phyloP scores from a whole-genome alignment of 2,113 vertebrate genomes.

The Empidonax alnorum region DNA sequence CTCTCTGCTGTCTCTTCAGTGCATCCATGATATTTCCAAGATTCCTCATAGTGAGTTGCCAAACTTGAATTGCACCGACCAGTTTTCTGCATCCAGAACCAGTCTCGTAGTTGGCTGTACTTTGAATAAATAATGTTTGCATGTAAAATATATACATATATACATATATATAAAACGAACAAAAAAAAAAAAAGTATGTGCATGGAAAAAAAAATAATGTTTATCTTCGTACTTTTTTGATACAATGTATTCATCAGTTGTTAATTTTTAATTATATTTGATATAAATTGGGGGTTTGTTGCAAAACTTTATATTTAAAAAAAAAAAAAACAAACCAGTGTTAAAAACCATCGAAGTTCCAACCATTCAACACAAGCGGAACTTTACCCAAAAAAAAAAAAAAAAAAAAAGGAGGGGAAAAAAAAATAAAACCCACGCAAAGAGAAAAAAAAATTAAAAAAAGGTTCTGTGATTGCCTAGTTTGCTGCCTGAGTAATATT shows the following conservation, averaged over 20 bases:
- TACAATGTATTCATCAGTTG: slow-evolving; percentile 89
- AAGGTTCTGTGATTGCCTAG: slow-evolving; percentile 82
- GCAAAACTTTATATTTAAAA: slow-evolving; percentile 87
- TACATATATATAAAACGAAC: slow-evolving; percentile 75
- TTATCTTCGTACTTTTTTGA: slow-evolving; percentile 95
- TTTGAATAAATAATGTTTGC: slow-evolving; percentile 88
- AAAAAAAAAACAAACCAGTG: slow-evolving; percentile 47
- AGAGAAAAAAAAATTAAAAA: background rate
- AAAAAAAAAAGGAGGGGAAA: background rate
- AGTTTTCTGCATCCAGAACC: slow-evolving; percentile 81
- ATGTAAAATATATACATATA: slow-evolving; percentile 90
- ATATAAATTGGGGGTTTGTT: slow-evolving; percentile 92
- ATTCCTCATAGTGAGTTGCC: slow-evolving; percentile 77
- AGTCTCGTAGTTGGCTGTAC: slow-evolving; percentile 85
- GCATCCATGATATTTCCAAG: slow-evolving; percentile 21
- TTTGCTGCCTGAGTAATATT: slow-evolving; percentile 90
- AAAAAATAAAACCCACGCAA: background rate
- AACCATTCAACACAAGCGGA: slow-evolving; percentile 77
- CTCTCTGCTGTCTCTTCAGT: slow-evolving; percentile 65
- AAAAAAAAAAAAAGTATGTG: slow-evolving; percentile 82
- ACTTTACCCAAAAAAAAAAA: slow-evolving; percentile 60
- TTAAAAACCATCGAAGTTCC: slow-evolving; percentile 74
- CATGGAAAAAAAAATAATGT: slow-evolving; percentile 82
- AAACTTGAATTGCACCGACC: slow-evolving; percentile 76
- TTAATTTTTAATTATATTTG: slow-evolving; percentile 96